These are phyloP conservation scores for Nyctalus aviator DNA, from an alignment of 2,797 vertebrate species.

Conservation along the genomic window DNA sequence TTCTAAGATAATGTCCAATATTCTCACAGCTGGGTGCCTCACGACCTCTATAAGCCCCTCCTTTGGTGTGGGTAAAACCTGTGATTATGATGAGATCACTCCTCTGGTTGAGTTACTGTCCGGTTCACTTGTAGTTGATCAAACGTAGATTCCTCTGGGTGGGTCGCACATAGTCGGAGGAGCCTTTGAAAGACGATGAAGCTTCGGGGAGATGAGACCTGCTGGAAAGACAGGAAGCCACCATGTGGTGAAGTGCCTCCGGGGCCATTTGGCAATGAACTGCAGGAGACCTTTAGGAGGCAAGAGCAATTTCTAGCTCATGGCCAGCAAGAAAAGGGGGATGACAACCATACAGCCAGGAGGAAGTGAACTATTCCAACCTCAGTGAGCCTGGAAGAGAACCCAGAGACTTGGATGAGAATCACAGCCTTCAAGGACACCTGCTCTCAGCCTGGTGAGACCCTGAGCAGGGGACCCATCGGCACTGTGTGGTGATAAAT, in stretches of 20 bases:
- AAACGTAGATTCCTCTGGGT: background rate
- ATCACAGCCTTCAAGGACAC: background rate
- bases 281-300: background rate
- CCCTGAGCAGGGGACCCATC: accelerated
- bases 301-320: background rate
- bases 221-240: background rate
- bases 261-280: background rate
- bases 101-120: background rate
- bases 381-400: background rate
- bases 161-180: background rate
- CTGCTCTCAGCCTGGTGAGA: background rate
- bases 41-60: accelerated
- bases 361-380: background rate
- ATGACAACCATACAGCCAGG: background rate
- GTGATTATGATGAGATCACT: background rate
- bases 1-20: background rate
- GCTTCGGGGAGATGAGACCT: background rate
- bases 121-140: background rate
- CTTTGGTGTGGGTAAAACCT: background rate
- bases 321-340: background rate
- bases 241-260: accelerated
- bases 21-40: too few species aligned
- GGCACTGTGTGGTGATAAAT: background rate
- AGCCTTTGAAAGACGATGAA: background rate
- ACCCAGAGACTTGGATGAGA: background rate